Base-by-base conservation (phyloP, 2,797 vertebrate species). In the Micrastur ruficollis region DNA sequence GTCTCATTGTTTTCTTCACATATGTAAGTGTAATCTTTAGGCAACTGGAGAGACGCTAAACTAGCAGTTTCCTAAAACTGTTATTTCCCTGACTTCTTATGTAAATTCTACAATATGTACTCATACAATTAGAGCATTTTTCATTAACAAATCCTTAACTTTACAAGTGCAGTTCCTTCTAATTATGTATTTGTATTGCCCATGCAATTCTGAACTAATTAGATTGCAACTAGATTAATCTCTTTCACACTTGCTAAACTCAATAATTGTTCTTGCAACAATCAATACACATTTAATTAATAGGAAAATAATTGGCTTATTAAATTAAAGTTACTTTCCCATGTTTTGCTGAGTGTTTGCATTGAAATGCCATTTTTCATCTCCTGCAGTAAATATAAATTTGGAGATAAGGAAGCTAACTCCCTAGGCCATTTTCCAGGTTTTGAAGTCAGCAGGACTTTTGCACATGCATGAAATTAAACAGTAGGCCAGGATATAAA, bases 241-340 rank as follows among this genome's bases (percentile, higher is more conserved):
- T 96, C 93, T 96, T 97, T 97, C 93, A 95, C 97, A 97, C 96
- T 98, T 95, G 70, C 94, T 98, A 98, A 98, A 97, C 22, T 74
- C 70, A 95, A 90, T 97, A 97, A 95, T 90, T 95, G 90, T 66
- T 97, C 90, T 97, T 97, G 96, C 90, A 97, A 96, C 96, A 98
- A 97, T 97, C 94, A 97, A 97, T 97, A 96, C 76, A 96, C 95
- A 96, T 98, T 97, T 97, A 97, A 97, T 98, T 98, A 98, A 97
- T 96, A 97, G 81, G 89, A 95, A 98, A 97, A 97, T 96, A 97
- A 95, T 90, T 98, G 84, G 74, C 83, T 96, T 97, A 97, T 97
- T 97, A 98, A 97, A 97, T 97, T 97, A 93, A 96, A 98, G 92
- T 96, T 97, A 94, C 27, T 94, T 96, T 95, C 49, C 40, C 19